These are phyloP conservation scores for Aldabrachelys gigantea DNA, from an alignment of 2,113 vertebrate genomes.

Conservation along the genomic window DNA sequence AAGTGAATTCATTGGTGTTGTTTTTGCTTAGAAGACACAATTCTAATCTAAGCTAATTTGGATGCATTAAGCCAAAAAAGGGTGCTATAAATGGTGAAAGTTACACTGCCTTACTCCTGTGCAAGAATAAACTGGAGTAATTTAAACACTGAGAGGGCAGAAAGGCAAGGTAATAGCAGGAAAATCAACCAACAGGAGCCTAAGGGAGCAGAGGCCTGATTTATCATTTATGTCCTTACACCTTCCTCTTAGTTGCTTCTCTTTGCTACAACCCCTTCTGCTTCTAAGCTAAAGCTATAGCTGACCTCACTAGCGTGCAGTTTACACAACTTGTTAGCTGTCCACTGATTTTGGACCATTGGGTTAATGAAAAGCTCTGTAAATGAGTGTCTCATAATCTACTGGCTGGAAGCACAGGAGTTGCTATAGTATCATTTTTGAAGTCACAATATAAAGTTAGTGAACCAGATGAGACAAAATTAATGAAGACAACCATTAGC, in stretches of 20 bases:
- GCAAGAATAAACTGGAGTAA: background rate
- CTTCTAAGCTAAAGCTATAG: background rate
- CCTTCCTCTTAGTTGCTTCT: background rate
- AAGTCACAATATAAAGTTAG: conserved; percentile 71
- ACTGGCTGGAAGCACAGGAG: conserved; percentile 30
- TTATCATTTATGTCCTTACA: background rate
- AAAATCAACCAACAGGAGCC: background rate
- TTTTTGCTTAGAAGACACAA: background rate
- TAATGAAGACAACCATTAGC: conserved; percentile 72
- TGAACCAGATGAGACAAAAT: conserved; percentile 72
- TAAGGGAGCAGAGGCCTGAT: background rate
- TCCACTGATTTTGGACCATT: background rate
- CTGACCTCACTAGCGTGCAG: background rate
- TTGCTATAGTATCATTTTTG: conserved; percentile 47
- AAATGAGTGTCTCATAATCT: conserved; percentile 22
- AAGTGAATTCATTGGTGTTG: background rate
- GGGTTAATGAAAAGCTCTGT: conserved; percentile 17
- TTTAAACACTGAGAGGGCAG: background rate
- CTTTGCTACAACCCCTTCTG: background rate
- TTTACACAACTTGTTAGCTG: background rate
- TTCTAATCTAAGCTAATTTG: conserved; percentile 15
- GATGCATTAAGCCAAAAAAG: conserved; percentile 23
- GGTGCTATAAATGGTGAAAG: background rate
- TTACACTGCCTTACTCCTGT: background rate
- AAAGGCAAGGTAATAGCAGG: background rate